Base-by-base conservation (phyloP, 2,113 vertebrate genomes). In the Elanus axillaris region DNA sequence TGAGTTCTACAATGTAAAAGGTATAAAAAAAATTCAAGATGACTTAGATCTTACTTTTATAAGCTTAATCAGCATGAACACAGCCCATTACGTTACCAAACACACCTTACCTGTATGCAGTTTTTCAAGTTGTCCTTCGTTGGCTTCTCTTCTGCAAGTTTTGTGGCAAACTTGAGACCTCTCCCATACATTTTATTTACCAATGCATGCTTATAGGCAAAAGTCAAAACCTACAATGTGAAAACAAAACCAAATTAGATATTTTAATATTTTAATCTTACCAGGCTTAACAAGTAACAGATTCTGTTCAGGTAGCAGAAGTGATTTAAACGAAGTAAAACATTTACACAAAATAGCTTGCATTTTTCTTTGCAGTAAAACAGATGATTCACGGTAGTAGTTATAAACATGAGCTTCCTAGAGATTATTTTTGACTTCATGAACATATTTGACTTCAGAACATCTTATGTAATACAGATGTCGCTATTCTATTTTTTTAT, bases 111-210 rank as follows among this genome's bases (percentile, higher is more conserved):
- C 98, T 99, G 99, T 96, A 99, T 98, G 97, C 99, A 99, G 94
- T 99, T 99, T 97, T 98, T 99, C 98, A 99, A 98, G 98, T 99
- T 99, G 91, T 99, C 99, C 97, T 99, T 99, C 45, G 98, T 99
- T 96, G 99, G 98, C 92, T 99, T 99, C 98, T 99, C 99, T 97
- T 99, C 99, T 23, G 99, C 98, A 84, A 99, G 98, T 97, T 99
- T 99, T 80, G 98, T 99, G 92, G 99, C 99, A 74, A 99, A 99
- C 93, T 99, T 99, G 94, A 99, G 98, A 79, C 99, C 98, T 97
- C 99, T 98, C 52, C 99, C 99, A 36, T 99, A 99, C 99, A 99
- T 99, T 98, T 99, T 99, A 97, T 98, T 99, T 80, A 98, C 99
- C 82, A 99, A 94, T 71, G 99, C 99, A 21, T 99, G 99, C 93